These are phyloP conservation scores for Papilio machaon DNA, from an alignment of 1,140 invertebrate species.

Conservation along the genomic window DNA sequence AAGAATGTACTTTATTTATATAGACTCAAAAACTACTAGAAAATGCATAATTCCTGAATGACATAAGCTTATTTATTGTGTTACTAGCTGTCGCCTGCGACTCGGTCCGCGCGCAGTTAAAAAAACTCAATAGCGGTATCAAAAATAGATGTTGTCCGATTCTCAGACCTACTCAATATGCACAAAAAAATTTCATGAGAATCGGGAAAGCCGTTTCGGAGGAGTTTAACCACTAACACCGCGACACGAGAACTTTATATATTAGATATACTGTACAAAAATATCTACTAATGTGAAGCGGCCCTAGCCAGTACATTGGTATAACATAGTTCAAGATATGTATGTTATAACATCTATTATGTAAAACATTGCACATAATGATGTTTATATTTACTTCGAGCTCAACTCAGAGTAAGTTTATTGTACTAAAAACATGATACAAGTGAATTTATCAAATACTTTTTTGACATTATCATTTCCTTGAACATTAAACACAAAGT, in stretches of 20 bases:
- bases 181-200: too few species aligned
- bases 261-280: neutral
- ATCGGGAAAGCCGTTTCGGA: too few species aligned
- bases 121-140: too few species aligned
- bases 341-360: too few species aligned
- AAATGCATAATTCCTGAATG: neutral
- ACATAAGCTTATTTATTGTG: neutral
- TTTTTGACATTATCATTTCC: neutral
- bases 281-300: neutral
- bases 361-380: neutral
- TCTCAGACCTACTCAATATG: too few species aligned
- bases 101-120: too few species aligned
- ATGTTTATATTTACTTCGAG: neutral
- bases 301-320: neutral
- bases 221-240: too few species aligned
- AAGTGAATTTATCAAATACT: neutral
- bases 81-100: too few species aligned
- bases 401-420: neutral
- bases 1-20: neutral
- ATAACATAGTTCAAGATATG: too few species aligned
- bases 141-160: too few species aligned
- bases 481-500: neutral
- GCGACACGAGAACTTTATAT: too few species aligned
- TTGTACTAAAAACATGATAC: neutral
- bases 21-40: conserved; percentile 2